These are phyloP conservation scores for Chaetogeoica ovagalla DNA, from an alignment of 2,888 invertebrate genomes.

Conservation along the genomic window DNA sequence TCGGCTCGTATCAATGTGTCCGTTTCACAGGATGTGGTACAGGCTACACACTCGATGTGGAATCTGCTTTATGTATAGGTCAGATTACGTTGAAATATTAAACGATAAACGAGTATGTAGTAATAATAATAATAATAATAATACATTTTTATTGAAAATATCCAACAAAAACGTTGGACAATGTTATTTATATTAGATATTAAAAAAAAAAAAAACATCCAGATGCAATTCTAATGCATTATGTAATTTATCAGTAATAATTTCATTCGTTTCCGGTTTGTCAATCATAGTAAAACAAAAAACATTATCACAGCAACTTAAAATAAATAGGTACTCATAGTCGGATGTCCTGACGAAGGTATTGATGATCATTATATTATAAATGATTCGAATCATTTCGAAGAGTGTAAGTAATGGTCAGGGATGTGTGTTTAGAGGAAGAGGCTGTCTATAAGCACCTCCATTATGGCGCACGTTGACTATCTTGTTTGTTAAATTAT, in stretches of 20 bases:
- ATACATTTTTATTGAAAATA: neutral
- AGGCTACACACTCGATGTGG: conserved; percentile 90
- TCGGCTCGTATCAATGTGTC: conserved; percentile 83
- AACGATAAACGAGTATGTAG: neutral
- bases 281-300: neutral
- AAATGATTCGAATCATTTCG: too few species aligned
- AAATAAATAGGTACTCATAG: too few species aligned
- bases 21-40: conserved; percentile 90
- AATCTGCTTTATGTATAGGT: conserved; percentile 86
- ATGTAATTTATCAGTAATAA: neutral
- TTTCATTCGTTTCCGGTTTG: neutral
- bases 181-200: neutral
- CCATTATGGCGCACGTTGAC: too few species aligned
- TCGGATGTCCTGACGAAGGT: too few species aligned
- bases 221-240: too few species aligned
- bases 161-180: neutral
- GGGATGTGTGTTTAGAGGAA: too few species aligned
- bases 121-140: too few species aligned
- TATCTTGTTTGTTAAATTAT: too few species aligned
- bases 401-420: too few species aligned
- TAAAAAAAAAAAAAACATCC: too few species aligned
- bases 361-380: too few species aligned
- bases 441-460: too few species aligned
- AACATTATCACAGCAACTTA: neutral
- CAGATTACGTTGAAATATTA: conserved; percentile 52